These are phyloP conservation scores for Chitala chitala DNA, from an alignment of 2,113 vertebrate species.

Conservation along the genomic window DNA sequence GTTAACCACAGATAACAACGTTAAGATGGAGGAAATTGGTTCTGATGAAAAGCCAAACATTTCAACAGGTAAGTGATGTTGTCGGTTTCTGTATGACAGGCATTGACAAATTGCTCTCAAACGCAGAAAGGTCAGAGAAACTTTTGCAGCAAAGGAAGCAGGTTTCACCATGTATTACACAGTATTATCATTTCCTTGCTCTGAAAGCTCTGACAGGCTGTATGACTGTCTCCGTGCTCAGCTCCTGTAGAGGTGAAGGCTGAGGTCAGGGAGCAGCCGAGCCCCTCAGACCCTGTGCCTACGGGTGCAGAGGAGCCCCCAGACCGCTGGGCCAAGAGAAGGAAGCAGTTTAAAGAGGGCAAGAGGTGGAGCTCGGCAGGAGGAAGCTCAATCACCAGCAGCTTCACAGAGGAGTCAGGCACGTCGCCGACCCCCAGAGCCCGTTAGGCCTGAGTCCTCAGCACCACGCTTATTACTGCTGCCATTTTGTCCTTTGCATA, in stretches of 20 bases:
- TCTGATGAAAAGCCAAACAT: conserved; percentile 25
- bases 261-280: conserved; percentile 60
- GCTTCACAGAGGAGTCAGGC: conserved; percentile 78
- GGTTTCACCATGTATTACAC: no score
- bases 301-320: conserved; percentile 63
- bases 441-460: no score
- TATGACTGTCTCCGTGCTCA: no score
- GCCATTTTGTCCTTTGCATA: no score
- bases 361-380: conserved; percentile 74
- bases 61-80: conserved; percentile 46
- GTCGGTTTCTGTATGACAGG: neutral
- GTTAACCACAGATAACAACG: conserved; percentile 16
- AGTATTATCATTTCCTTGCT: no score
- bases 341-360: conserved; percentile 75
- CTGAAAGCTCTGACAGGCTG: neutral
- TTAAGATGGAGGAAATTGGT: conserved; percentile 18
- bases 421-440: conserved; percentile 33
- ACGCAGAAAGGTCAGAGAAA: no score
- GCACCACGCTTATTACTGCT: no score
- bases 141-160: no score
- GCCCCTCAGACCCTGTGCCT: conserved; percentile 47
- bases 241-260: conserved; percentile 39
- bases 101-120: no score
- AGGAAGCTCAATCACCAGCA: conserved; percentile 73
- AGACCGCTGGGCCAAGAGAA: conserved; percentile 74